phyloP scores from a whole-genome alignment of 2,888 invertebrate genomes.

The Troides helena region DNA sequence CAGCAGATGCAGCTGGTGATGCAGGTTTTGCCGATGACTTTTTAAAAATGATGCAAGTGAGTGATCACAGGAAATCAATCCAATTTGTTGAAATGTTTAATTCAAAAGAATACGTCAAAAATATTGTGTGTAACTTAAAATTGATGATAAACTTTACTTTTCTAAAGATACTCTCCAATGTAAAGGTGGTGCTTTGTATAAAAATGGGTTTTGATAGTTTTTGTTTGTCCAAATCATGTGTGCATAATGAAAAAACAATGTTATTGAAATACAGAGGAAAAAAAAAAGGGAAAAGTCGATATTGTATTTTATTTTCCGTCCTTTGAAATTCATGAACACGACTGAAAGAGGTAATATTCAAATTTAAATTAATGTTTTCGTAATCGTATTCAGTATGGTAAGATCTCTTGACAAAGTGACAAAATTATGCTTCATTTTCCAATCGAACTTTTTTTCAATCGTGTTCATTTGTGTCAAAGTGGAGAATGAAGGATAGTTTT shows the following conservation, averaged over 20 bases:
- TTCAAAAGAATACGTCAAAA: conserved; percentile 17
- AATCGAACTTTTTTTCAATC: conserved; percentile 32
- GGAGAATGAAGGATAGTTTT: conserved; percentile 66
- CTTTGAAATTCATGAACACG: conserved; percentile 62
- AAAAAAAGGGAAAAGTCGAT: conserved; percentile 10
- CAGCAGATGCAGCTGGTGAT: conserved; percentile 45
- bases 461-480: conserved; percentile 67
- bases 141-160: not conserved
- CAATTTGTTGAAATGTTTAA: conserved; percentile 8
- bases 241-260: conserved; percentile 3
- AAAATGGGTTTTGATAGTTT: conserved; percentile 1
- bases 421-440: conserved; percentile 65
- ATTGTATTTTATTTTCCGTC: conserved; percentile 18
- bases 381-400: conserved; percentile 14
- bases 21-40: conserved; percentile 58
- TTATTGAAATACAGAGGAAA: conserved; percentile 24
- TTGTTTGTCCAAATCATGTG: conserved; percentile 22
- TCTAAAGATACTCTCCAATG: conserved; percentile 3
- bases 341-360: conserved; percentile 51
- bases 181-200: conserved; percentile 50
- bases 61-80: conserved; percentile 14
- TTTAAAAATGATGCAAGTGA: conserved; percentile 67
- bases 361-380: conserved; percentile 26
- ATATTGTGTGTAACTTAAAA: conserved; percentile 1
- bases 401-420: conserved; percentile 1